Percentiles rank a stretch among this genome's conserved stretches.
Evolutionary conservation across 64 coral and sea anemone species (phyloP).

Genomic region (Montipora efflorescens): DNA sequence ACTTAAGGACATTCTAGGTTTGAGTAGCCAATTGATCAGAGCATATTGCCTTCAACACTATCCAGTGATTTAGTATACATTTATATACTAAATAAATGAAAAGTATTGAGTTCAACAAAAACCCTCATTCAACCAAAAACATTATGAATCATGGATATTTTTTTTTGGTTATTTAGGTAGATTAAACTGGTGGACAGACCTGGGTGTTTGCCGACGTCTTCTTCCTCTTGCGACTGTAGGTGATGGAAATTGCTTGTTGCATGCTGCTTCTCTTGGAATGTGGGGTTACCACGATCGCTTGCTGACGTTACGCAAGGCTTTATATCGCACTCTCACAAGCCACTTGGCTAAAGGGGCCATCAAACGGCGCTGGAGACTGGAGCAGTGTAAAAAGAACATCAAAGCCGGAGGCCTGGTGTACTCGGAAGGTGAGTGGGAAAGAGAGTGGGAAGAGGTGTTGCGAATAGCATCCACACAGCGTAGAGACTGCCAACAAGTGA

Average conservation of each 20-base stretch:
- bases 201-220: conserved; percentile 74
- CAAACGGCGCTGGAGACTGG: conserved; percentile 89
- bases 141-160: background rate
- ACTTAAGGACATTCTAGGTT: too few relatives aligned
- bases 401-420: conserved; percentile 88
- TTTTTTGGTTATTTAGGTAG: conserved; percentile 55
- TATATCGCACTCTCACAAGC: conserved; percentile 74
- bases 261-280: conserved; percentile 98
- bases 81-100: too few relatives aligned
- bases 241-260: conserved; percentile 96
- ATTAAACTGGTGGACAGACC: conserved; percentile 96
- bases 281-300: conserved; percentile 98
- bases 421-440: conserved; percentile 84
- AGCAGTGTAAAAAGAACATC: conserved; percentile 87
- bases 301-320: conserved; percentile 84
- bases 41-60: too few relatives aligned
- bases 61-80: too few relatives aligned
- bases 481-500: conserved; percentile 26
- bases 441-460: conserved; percentile 90
- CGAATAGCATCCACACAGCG: conserved; percentile 85
- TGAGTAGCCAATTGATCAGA: too few relatives aligned
- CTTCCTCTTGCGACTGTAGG: conserved; percentile 92
- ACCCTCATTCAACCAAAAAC: too few relatives aligned
- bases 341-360: conserved; percentile 76
- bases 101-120: too few relatives aligned